These are phyloP conservation scores for Toxotes chatareus DNA, from an alignment of 2,113 vertebrate genomes.

Conservation along the genomic window DNA sequence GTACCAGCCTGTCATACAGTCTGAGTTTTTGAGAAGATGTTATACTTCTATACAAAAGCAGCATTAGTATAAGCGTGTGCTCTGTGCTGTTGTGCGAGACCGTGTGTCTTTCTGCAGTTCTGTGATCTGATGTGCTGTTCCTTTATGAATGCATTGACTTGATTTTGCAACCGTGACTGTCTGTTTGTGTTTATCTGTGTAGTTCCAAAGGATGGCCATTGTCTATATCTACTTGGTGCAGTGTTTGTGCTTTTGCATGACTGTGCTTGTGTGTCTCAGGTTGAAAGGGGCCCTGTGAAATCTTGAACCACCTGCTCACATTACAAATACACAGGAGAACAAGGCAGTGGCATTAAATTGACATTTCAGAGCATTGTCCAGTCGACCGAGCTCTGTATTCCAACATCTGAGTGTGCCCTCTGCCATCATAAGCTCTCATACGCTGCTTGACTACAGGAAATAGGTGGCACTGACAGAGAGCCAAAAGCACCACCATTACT, in stretches of 20 bases:
- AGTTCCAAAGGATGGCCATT: not conserved
- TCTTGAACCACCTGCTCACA: not conserved
- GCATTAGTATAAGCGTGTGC: not conserved
- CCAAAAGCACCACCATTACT: conserved; percentile 27
- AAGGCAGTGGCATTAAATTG: not conserved
- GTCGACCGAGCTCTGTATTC: not conserved
- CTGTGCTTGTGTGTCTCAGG: not conserved
- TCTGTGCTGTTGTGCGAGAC: not conserved
- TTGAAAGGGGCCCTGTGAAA: not conserved
- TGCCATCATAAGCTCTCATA: conserved; percentile 8
- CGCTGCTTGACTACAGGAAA: conserved; percentile 2
- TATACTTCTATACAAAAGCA: too few relatives aligned
- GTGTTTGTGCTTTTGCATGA: not conserved
- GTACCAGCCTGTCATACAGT: not conserved
- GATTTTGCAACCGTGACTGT: not conserved
- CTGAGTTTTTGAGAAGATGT: not conserved
- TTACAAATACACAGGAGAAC: conserved; percentile 3
- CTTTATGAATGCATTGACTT: not conserved
- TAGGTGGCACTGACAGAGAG: conserved; percentile 37
- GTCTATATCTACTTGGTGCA: not conserved
- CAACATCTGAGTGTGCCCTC: not conserved
- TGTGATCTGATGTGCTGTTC: not conserved
- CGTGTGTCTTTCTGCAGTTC: not conserved
- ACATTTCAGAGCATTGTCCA: not conserved
- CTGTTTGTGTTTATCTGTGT: not conserved